A percentile compares a stretch with the other conserved stretches of the same genome.
Conservation (phyloP, 1,140 invertebrate species). For the Bombyx mandarina region DNA sequence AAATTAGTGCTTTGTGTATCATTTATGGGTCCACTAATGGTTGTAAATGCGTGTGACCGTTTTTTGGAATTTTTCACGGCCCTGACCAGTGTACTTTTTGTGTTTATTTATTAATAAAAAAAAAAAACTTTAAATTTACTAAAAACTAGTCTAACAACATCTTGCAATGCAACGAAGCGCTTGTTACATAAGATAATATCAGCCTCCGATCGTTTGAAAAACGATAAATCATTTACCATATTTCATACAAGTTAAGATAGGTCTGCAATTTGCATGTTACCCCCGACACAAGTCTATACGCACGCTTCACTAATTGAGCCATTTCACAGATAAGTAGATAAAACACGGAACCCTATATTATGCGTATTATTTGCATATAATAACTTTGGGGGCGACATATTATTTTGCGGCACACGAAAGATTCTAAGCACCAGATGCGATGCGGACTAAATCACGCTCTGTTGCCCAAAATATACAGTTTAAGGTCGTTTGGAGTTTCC, state of each 20-base stretch:
- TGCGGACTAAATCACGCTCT: conserved; percentile 13
- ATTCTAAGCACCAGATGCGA: neutral
- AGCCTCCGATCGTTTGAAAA: conserved; percentile 3
- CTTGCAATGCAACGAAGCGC: too few relatives aligned
- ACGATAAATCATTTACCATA: conserved; percentile 62
- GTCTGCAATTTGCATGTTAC: conserved; percentile 31
- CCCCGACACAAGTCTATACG: conserved; percentile 20
- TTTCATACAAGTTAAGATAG: conserved; percentile 42
- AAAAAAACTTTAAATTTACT: too few relatives aligned
- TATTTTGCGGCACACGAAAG: neutral
- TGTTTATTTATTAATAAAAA: too few relatives aligned
- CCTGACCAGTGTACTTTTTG: neutral
- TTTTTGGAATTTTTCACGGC: conserved; percentile 19
- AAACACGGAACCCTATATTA: conserved; percentile 66
- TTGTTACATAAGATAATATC: neutral
- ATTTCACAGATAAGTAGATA: conserved; percentile 70
- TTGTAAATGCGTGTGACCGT: conserved; percentile 51
- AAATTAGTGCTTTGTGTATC: conserved; percentile 52
- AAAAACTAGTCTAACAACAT: too few relatives aligned
- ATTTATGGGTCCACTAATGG: conserved; percentile 49
- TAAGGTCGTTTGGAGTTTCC: too few relatives aligned
- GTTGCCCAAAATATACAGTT: too few relatives aligned
- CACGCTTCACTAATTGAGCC: conserved; percentile 60
- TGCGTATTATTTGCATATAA: conserved; percentile 67
- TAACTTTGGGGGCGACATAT: conserved; percentile 59